phyloP scores from a whole-genome alignment of 2,797 vertebrate genomes.

The Pantherophis alleghaniensis region DNA sequence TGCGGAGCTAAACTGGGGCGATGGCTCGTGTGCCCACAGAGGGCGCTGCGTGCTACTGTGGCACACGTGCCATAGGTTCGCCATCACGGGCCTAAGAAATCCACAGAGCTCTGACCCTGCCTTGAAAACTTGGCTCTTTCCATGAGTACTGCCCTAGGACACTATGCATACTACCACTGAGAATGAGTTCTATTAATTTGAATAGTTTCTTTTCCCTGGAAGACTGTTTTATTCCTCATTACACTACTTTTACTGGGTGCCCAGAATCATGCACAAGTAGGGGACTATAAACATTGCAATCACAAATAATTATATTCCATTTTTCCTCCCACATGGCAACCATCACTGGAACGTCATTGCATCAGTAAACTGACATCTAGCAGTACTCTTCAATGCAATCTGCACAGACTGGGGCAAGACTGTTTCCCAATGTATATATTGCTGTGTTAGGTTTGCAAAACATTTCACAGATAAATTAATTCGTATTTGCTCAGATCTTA shows the following conservation, averaged over 20 bases:
- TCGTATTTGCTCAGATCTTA: not conserved
- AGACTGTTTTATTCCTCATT: not conserved
- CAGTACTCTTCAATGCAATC: not conserved
- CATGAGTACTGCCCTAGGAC: not conserved
- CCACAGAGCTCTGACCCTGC: not conserved
- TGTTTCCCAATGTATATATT: not conserved
- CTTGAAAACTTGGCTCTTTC: not conserved
- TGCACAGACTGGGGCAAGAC: not conserved
- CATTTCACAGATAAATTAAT: not conserved
- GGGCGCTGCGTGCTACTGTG: too few relatives aligned
- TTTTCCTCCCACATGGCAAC: not conserved
- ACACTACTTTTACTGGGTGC: not conserved
- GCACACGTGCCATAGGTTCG: too few relatives aligned
- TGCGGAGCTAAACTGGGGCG: too few relatives aligned
- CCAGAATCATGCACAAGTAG: not conserved
- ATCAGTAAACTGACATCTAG: not conserved
- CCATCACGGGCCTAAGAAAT: not conserved
- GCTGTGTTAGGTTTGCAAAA: not conserved
- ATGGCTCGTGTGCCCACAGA: too few relatives aligned
- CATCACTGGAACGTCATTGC: not conserved
- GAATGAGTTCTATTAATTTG: not conserved
- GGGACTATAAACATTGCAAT: not conserved
- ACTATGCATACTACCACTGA: not conserved
- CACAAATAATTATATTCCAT: not conserved
- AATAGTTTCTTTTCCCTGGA: not conserved